Evolutionary conservation across 2,797 vertebrate genomes (phyloP), one percentile per base, ranked within the genome.

Genomic region (Lerista edwardsae): DNA sequence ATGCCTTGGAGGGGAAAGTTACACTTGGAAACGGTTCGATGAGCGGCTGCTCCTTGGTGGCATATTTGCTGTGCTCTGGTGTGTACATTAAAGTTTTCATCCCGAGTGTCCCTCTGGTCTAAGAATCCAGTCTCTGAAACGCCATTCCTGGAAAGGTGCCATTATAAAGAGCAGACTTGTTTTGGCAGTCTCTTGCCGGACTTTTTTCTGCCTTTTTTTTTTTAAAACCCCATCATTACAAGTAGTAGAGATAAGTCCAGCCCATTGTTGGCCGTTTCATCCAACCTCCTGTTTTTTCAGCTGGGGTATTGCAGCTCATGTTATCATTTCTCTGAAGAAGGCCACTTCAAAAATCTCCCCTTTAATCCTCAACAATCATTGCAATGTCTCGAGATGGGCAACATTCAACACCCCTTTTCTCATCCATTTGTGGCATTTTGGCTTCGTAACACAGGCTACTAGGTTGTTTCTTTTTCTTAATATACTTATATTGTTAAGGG

Each of bases 271-370:
- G 55, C 62, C 62, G 2, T 2, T 55, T n/a, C 64, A 17, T 0
- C 73, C 1, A 61, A 17, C 64, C 67, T 0, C 0, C n/a, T 57
- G 41, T 57, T 64, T 64, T 71, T 57, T 14, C 23, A 1, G 12
- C 83, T 27, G 72, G 61, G 59, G 3, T 39, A n/a, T 88, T 86
- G 87, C 80, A 82, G 0, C 68, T 41, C 39, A 44, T 91, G 87
- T 91, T 77, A 62, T 73, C 89, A 41, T 72, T 27, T 25, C 73
- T 36, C 51, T 27, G 14, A 78, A 85, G 19, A 75, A 44, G n/a
- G 17, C 87, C 73, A 11, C 87, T 90, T 86, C 73, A 93, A 93
- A 83, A 68, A 80, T 83, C 91, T 86, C 87, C 1, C 17, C 34
- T 82, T 89, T 90, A 90, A 90, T 91, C 75, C 86, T 84, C 31